Evolutionary conservation across 2,113 vertebrate genomes (phyloP), one percentile per base, ranked within the genome.

Genomic region (Trachemys scripta): DNA sequence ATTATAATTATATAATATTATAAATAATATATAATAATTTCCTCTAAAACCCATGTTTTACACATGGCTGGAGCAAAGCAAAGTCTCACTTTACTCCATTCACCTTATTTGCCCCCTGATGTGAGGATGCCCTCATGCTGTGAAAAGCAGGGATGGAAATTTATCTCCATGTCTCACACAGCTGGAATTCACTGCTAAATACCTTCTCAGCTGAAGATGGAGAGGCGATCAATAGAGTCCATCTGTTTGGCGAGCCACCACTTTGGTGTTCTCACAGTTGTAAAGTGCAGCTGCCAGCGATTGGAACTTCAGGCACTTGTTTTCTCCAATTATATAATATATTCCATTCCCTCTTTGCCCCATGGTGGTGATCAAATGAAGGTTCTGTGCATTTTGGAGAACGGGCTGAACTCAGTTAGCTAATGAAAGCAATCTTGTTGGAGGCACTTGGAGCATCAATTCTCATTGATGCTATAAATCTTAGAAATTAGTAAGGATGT

Each of bases 51-150:
- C 4, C 75, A 76, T 11, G 5, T 54, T 84, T 88, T 81, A 90
- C 65, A 57, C 0, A 0, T 47, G 11, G 76, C 31, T 27, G 42
- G 29, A 87, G 42, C 24, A 82, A 81, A 92, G 29, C 62, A 84
- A 62, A 62, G 59, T 62, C 59, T 53, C n/a, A 10, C 3, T 11
- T 4, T 47, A 45, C 42, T 24, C 53, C 35, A 56, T 27, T 80
- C 35, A 27, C 13, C 0, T 0, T 5, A 62, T n/a, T 81, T 87
- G 35, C 42, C 42, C 29, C 51, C 53, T 80, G 54, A 65, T 62
- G 45, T 72, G 88, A 54, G 59, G 76, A 65, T 49, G 38, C 4
- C 62, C 13, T 6, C 24, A 14, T 47, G 31, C 47, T 42, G 10
- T 45, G 31, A 83, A 22, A 9, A 51, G 45, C 29, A 24, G 13